Evolutionary conservation across 2,113 vertebrate genomes (phyloP).

Genomic region (Laticauda laticaudata): DNA sequence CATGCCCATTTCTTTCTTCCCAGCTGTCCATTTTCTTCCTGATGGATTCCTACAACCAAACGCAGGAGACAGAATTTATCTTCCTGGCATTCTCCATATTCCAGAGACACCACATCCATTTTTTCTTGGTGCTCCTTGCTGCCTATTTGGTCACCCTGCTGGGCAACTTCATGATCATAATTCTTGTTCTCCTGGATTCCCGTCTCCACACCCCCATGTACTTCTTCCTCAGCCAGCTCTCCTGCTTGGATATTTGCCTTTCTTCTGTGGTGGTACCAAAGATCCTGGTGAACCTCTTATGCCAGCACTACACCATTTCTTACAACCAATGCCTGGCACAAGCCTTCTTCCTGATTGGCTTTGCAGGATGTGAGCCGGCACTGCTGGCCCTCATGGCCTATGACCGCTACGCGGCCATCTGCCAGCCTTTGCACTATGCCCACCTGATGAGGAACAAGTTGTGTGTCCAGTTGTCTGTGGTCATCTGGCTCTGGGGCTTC

Average conservation of each 20-base stretch:
- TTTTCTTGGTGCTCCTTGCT: conserved; percentile 39
- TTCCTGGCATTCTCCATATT: conserved; percentile 34
- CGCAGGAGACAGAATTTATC: neutral
- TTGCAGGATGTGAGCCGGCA: accelerated
- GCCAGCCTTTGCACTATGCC: conserved; percentile 4
- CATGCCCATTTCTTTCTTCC: neutral
- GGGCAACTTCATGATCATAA: conserved; percentile 8
- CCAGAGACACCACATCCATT: accelerated
- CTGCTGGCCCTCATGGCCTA: conserved; percentile 52
- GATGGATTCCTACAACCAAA: conserved; percentile 33
- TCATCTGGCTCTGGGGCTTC: conserved; percentile 52
- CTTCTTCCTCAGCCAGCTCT: conserved; percentile 53
- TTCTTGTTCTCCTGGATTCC: conserved; percentile 14
- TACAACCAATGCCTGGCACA: conserved; percentile 24
- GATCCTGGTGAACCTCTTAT: conserved; percentile 15
- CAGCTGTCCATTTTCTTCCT: neutral
- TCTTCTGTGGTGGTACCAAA: conserved; percentile 40
- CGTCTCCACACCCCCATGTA: conserved; percentile 56
- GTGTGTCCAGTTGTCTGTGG: accelerated
- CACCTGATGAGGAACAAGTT: neutral
- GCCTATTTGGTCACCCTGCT: conserved; percentile 29
- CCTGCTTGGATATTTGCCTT: neutral
- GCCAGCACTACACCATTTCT: neutral
- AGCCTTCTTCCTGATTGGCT: conserved; percentile 41
- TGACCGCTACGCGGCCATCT: conserved; percentile 25